Base-by-base conservation (phyloP, 1,140 invertebrate species). In the Drosophila cardini region DNA sequence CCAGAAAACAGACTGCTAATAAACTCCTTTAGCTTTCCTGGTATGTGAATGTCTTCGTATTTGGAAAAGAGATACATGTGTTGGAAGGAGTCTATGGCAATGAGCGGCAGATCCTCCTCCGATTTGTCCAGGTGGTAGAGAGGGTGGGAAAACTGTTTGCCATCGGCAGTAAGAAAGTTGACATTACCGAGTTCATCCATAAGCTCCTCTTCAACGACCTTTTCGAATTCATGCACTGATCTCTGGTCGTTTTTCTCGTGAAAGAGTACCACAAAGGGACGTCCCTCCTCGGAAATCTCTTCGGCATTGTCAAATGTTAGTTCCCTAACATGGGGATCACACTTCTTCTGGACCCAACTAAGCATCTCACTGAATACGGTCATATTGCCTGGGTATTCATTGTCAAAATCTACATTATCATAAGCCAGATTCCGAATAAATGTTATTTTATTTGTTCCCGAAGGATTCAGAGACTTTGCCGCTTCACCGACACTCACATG, bases 401-500 rank as follows among this genome's bases (percentile, higher is more conserved):
- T 40, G 21, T 34, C 34, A 5, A 45, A 50, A 2, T 79, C 18
- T 9, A 7, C 42, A 32, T 63, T 13, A 38, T 43, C 18, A 8
- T 13, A 1, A 16, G 13, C n/a, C 48, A 8, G 9, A 6, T 34
- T 9, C 9, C 7, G 48, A 3, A 6, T 43, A n/a, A 80, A 80
- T 5, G 53, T 55, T 4, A 87, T 15, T 13, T 10, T 21, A 26
- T 69, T 72, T 9, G 55, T 21, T 0, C 26, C 80, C 5, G 56
- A 15, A 15, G 56, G 34, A 36, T 9, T 52, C 4, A 64, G 11
- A 1, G 46, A 7, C 4, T 2, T 38, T 9, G 63, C 11, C 0
- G 94, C 95, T 93, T 96, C 97, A 93, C 97, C 98, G 93, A 98
- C 96, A 0, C 96, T 97, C 91, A 96, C 96, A 93, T 97, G 96